A percentile compares a stretch with the other conserved stretches of the same genome.
Evolutionary conservation across 2,113 vertebrate genomes (phyloP).

Genomic region (Pituophis catenifer): DNA sequence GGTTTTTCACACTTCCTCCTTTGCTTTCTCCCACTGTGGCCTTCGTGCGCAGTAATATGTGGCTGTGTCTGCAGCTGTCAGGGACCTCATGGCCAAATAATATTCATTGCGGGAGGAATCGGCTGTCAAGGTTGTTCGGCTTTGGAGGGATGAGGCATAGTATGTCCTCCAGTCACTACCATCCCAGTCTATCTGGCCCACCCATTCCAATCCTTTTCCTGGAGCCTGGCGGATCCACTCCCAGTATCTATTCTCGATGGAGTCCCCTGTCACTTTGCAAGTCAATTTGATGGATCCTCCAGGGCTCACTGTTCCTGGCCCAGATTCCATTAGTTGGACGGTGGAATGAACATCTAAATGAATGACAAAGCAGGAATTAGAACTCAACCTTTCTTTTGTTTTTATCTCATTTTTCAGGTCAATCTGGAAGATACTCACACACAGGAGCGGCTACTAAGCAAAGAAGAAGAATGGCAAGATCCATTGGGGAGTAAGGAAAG

Average conservation of each 20-base stretch:
- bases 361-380: background rate
- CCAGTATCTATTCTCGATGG: background rate
- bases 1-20: background rate
- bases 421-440: background rate
- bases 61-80: slow-evolving; percentile 11
- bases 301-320: background rate
- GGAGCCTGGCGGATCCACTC: background rate
- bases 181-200: background rate
- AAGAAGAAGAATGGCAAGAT: background rate
- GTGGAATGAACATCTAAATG: background rate
- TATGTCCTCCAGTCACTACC: fast-evolving
- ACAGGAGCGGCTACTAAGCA: background rate
- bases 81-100: background rate
- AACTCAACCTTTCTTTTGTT: background rate
- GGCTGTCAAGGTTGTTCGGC: background rate
- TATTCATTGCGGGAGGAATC: background rate
- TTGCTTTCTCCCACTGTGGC: background rate
- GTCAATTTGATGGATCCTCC: background rate
- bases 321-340: background rate
- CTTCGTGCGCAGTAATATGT: background rate
- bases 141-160: background rate
- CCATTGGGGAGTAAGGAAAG: background rate
- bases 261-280: fast-evolving
- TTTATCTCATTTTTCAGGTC: background rate
- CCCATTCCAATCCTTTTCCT: slow-evolving; percentile 15